Evolutionary conservation across 2,797 vertebrate genomes (phyloP).

Genomic region (Parauchenoglanis punctatus): DNA sequence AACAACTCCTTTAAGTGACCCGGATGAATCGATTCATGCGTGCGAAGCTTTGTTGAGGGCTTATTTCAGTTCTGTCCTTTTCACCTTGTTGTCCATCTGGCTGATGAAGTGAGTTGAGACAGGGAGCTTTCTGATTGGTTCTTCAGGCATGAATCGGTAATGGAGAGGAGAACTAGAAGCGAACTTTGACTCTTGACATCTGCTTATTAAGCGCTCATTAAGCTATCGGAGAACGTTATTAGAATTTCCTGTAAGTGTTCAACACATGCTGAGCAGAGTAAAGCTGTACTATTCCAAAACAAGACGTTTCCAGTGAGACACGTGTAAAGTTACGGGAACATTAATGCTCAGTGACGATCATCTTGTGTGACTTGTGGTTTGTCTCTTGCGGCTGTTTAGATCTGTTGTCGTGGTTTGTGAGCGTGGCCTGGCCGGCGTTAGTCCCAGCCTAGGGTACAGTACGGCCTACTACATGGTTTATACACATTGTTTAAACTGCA

Average conservation of each 20-base stretch:
- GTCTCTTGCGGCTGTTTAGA: too few species aligned
- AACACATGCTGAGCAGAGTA: background rate
- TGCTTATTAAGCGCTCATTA: background rate
- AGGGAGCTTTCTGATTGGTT: slow-evolving; percentile 3
- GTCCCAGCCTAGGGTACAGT: background rate
- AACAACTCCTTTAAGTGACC: slow-evolving; percentile 15
- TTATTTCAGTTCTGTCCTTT: slow-evolving; percentile 5
- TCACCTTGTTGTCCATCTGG: background rate
- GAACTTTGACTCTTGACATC: slow-evolving; percentile 18
- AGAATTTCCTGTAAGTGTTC: background rate
- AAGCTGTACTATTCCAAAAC: background rate
- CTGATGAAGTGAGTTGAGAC: background rate
- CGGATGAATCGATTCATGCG: slow-evolving; percentile 9
- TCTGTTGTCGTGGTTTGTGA: background rate
- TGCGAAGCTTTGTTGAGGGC: background rate
- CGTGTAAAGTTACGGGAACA: background rate
- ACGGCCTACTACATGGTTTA: background rate
- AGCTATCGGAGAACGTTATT: background rate
- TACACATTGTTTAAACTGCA: background rate
- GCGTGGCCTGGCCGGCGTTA: background rate
- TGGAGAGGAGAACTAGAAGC: background rate
- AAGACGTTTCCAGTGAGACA: background rate
- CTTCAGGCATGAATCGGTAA: background rate
- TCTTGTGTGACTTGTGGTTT: too few species aligned
- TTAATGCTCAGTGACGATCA: background rate